Base-by-base conservation (phyloP, 2,113 vertebrate genomes). In the Notarius lentiginosus region DNA sequence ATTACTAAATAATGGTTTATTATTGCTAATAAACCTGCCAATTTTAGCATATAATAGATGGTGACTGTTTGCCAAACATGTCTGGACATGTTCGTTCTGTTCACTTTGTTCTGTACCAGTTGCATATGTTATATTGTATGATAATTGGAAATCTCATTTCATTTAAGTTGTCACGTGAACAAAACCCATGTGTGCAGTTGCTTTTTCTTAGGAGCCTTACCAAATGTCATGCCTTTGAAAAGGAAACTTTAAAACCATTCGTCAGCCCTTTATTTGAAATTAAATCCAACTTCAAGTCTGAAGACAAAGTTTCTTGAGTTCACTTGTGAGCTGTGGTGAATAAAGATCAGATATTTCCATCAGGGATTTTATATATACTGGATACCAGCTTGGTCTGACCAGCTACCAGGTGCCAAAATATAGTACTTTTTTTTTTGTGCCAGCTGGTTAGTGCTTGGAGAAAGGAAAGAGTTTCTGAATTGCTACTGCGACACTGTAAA, bases 281-380 rank as follows among this genome's bases (percentile, higher is more conserved):
- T 49, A 88, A 58, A 91, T 95, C 93, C 92, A 93, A 97, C 95
- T 96, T 96, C 94, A 96, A 94, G 90, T 93, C 94, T 94, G 34
- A 91, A 93, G 55, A 93, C 92, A 79, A 92, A 94, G 92, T 94
- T 96, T 94, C 92, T 91, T 94, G 94, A 95, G 27, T 95, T 92
- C 92, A 95, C 88, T 86, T 91, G 88, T 73, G 90, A 89, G 89
- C 84, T 85, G 72, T 72, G 87, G 79, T 82, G 87, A 84, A 96
- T 94, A 95, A 93, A 95, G 95, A 96, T 76, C 95, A 93, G 96
- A 93, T 94, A 94, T 95, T 96, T 95, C 95, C 96, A 97, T 97
- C 96, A 96, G 95, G 96, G 94, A 94, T 94, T 97, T 96, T 95
- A 93, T 12, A 94, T 95, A 95, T 73, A 9, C 66, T 12, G 12